Evolutionary conservation across 2,797 vertebrate genomes (phyloP), one percentile per base, ranked within the genome.

Genomic region (Malurus splendens): DNA sequence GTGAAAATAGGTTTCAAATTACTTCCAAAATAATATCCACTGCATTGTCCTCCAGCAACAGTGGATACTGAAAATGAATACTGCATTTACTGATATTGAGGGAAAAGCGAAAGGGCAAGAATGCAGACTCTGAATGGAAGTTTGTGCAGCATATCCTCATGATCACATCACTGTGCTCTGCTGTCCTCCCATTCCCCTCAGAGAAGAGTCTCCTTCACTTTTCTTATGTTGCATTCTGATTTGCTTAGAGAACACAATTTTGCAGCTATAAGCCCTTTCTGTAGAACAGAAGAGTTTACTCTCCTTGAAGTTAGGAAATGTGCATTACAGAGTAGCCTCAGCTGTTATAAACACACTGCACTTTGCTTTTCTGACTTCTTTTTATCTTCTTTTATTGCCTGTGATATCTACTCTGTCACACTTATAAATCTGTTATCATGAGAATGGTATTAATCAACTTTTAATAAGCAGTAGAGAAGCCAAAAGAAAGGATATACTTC

Each of bases 1-100:
- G 33, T 57, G 55, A 93, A 94, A 91, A 90, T 16, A 82, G 51
- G 57, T 42, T 51, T 73, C n/a, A 66, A 83, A 85, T 82, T 79
- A 51, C 47, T 79, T 55, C 28, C 1, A 4, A 93, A 89, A 59
- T 54, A 76, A 51, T 55, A 87, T 25, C 27, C 51, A 50, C 45
- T 75, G 54, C 4, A 66, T n/a, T 32, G 28, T 70, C 45, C 22
- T 55, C 50, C 33, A 67, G 42, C 28, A 93, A 86, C 9, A 45
- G 33, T 7, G 12, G 23, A 54, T 57, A 51, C 22, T 57, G 82
- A 88, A 90, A 86, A 71, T 8, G 32, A 62, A 86, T 23, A 23
- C 23, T 54, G 60, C 17, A 23, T 73, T 73, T 76, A 62, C 33
- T 57, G 25, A 30, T 42, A 68, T 28, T 22, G 19, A 60, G 15